phyloP scores from a whole-genome alignment of 2,888 invertebrate genomes.

The Sinopyrophorus schimmeli region DNA sequence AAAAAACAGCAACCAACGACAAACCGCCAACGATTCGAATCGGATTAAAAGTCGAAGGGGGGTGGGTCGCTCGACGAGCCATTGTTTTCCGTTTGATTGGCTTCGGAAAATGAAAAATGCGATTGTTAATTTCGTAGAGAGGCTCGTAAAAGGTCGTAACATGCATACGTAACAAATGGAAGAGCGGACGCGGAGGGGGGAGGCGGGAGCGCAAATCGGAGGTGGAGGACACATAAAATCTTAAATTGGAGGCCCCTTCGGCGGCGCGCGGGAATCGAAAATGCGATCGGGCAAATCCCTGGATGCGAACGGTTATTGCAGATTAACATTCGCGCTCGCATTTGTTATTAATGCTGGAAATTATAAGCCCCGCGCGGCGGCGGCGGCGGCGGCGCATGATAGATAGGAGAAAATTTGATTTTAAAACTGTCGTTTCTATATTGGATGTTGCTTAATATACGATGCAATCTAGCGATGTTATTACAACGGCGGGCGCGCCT shows the following conservation, averaged over 20 bases:
- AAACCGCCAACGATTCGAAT: no score
- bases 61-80: no score
- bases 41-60: no score
- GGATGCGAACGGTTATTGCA: slow-evolving; percentile 55
- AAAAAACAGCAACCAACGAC: no score
- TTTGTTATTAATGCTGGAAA: slow-evolving; percentile 57
- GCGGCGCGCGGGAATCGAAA: slow-evolving; percentile 39
- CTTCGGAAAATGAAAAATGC: slow-evolving; percentile 12
- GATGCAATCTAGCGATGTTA: slow-evolving; percentile 57
- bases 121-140: slow-evolving; percentile 11
- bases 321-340: slow-evolving; percentile 57
- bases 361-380: slow-evolving; percentile 56
- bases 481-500: slow-evolving; percentile 50
- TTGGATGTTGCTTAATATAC: slow-evolving; percentile 57
- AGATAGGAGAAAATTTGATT: slow-evolving; percentile 58
- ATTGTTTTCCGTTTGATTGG: no score
- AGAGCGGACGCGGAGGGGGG: no score
- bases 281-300: slow-evolving; percentile 48
- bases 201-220: no score
- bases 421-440: slow-evolving; percentile 54
- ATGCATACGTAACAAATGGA: slow-evolving; percentile 7
- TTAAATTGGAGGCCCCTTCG: slow-evolving; percentile 48
- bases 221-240: slow-evolving; percentile 42
- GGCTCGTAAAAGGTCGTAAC: slow-evolving; percentile 9
- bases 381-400: no score